These are phyloP conservation scores for Gnathonemus longibarbis DNA, from an alignment of 2,113 vertebrate species.

Conservation along the genomic window DNA sequence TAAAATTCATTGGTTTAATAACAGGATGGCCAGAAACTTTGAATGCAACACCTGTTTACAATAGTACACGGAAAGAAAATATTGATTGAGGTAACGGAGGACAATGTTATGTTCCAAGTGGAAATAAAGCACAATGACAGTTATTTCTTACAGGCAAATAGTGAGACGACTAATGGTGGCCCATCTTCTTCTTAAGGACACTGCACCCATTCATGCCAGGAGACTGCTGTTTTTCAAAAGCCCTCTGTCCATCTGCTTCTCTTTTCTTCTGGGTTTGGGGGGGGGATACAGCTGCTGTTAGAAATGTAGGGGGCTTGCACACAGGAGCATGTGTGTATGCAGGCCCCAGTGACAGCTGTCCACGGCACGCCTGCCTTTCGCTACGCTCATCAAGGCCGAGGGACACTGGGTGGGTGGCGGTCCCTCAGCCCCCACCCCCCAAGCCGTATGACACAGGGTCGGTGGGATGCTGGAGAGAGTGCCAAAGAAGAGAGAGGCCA, in stretches of 20 bases:
- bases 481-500: not conserved
- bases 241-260: slow-evolving; percentile 24
- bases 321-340: not conserved
- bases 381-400: not conserved
- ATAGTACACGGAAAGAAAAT: not conserved
- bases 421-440: not conserved
- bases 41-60: not conserved
- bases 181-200: slow-evolving; percentile 43
- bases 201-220: slow-evolving; percentile 37
- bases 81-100: not conserved
- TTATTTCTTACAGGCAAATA: slow-evolving; percentile 8
- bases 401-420: not conserved
- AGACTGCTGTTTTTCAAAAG: slow-evolving; percentile 41
- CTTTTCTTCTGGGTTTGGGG: slow-evolving; percentile 5
- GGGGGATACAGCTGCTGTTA: not conserved
- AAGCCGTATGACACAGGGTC: not conserved
- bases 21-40: not conserved
- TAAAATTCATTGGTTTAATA: not conserved
- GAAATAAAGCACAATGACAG: too few relatives aligned
- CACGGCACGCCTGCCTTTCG: not conserved
- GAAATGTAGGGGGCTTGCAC: not conserved
- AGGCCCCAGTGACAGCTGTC: not conserved
- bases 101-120: not conserved
- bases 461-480: not conserved
- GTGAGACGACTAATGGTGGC: not conserved